These are phyloP conservation scores for Heliconius hortense DNA, from an alignment of 2,888 invertebrate genomes.

Conservation along the genomic window DNA sequence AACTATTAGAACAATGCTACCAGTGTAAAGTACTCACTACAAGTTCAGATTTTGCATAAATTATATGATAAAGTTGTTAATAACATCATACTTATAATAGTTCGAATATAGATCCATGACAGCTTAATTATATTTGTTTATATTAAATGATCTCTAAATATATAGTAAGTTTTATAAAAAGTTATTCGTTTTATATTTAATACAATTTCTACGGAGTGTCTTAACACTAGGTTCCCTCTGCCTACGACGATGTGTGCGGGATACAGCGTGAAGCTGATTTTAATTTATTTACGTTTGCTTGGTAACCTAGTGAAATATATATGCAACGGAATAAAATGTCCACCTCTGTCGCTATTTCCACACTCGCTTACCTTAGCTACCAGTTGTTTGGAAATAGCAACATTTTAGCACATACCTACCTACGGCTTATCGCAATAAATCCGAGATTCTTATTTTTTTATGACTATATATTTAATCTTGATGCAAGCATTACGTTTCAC, in stretches of 20 bases:
- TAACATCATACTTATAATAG: background rate
- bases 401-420: background rate
- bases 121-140: too few relatives aligned
- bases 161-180: background rate
- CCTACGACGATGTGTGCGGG: too few relatives aligned
- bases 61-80: too few relatives aligned
- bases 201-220: background rate
- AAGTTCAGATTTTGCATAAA: too few relatives aligned
- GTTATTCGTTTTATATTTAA: background rate
- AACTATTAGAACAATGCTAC: too few relatives aligned
- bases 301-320: background rate
- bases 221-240: too few relatives aligned
- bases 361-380: constrained; percentile 1
- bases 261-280: too few relatives aligned
- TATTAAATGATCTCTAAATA: too few relatives aligned
- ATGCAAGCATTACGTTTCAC: too few relatives aligned
- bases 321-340: background rate
- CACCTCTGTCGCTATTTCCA: background rate
- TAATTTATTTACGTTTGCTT: background rate
- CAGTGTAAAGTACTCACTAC: too few relatives aligned
- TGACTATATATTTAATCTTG: too few relatives aligned
- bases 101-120: too few relatives aligned
- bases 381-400: constrained; percentile 1
- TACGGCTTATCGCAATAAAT: background rate
- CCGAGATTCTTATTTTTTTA: background rate